Evolutionary conservation across 2,888 invertebrate species (phyloP).

Genomic region (Sussaba pulchella): DNA sequence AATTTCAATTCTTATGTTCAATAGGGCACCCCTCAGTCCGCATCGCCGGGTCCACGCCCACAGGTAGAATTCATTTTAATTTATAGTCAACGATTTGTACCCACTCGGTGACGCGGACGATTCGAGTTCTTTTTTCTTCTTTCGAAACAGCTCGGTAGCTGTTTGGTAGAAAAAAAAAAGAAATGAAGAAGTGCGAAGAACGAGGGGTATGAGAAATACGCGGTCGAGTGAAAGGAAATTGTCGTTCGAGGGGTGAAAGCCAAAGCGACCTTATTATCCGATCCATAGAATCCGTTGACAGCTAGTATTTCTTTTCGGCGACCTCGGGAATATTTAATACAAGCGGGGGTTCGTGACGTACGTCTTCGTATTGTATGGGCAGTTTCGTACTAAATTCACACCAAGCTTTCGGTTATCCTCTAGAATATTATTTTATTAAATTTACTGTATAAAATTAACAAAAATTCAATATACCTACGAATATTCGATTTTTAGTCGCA

Average conservation of each 20-base stretch:
- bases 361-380: not conserved
- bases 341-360: not conserved
- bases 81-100: slow-evolving; percentile 48
- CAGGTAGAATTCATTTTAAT: slow-evolving; percentile 39
- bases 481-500: no score
- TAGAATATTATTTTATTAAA: not conserved
- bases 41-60: slow-evolving; percentile 23
- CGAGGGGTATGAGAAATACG: slow-evolving; percentile 1
- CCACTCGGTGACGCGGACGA: slow-evolving; percentile 15
- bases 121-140: slow-evolving; percentile 11
- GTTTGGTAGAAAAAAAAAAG: slow-evolving; percentile 5
- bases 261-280: slow-evolving; percentile 42
- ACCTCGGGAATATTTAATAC: slow-evolving; percentile 22
- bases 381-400: not conserved
- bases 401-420: not conserved
- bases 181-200: slow-evolving; percentile 22
- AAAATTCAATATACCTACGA: no score
- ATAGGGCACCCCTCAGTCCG: not conserved
- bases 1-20: slow-evolving; percentile 44
- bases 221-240: slow-evolving; percentile 55
- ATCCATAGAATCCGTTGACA: slow-evolving; percentile 25
- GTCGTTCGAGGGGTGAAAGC: slow-evolving; percentile 31
- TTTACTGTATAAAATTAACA: no score
- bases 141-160: not conserved
- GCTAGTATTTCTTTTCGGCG: slow-evolving; percentile 29